Evolutionary conservation across 92 coral and sea anemone species (phyloP), one percentile per base, ranked within the genome.

Genomic region (Siderastrea siderea): DNA sequence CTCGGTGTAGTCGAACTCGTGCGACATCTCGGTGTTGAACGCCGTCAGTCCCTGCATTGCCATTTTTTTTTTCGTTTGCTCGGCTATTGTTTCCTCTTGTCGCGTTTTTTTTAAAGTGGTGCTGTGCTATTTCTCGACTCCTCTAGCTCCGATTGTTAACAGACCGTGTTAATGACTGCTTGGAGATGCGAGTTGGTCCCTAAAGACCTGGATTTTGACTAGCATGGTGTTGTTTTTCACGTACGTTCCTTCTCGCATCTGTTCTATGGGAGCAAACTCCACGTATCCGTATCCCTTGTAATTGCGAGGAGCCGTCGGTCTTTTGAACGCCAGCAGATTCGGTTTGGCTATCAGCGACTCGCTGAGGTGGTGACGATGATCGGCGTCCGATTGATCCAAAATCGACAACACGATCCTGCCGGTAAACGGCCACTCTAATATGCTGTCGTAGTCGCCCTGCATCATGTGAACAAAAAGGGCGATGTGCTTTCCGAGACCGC

Each of bases 391-490:
- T 7, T 94, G 95, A 72, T 92, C 95, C 47, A 94, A 84, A 17
- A 94, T 90, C 61, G 98, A 82, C 50, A 94, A 64, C 48, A 91
- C 77, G 13, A 92, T 92, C n/a, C 94, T 63, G 12, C 98, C 94
- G 15, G 94, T 87, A 75, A 94, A 92, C 0, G 98, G 98, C 98
- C 98, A 94, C 44, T 89, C 92, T 52, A 92, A 69, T 47, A 90
- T 83, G 65, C 47, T 90, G 14, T 93, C 94, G 82, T 86, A 90
- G 7, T 79, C 83, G 1, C 86, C 89, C 64, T 77, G 84, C 92
- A 91, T 83, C 97, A 94, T 92, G 87, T 94, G 97, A 10, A 94
- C 91, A 68, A 92, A 94, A 13, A 94, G 68, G 43, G 97, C 92
- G 59, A 94, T 67, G 59, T 94, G 97, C 2, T 77, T 47, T 4